A percentile compares a stretch with the other conserved stretches of the same genome.
Evolutionary conservation across 2,113 vertebrate species (phyloP).

Genomic region (Poeciliopsis prolifica): DNA sequence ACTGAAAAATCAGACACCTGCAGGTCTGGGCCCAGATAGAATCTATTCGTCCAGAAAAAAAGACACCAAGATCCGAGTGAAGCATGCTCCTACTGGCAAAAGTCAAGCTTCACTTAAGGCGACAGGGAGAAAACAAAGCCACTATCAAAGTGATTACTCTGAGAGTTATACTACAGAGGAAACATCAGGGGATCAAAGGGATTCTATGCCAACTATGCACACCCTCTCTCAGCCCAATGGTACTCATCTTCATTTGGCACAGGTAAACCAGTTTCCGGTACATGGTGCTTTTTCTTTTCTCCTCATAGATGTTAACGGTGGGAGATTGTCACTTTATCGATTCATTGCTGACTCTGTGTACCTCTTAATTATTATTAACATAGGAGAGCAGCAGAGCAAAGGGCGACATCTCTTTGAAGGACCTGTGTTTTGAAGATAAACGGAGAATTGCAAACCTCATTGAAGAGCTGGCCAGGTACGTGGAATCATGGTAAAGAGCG

Average conservation of each 20-base stretch:
- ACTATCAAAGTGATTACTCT: slow-evolving; percentile 24
- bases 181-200: slow-evolving; percentile 2
- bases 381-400: slow-evolving; percentile 77
- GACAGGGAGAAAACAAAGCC: slow-evolving; percentile 51
- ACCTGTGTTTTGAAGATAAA: slow-evolving; percentile 97
- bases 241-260: slow-evolving; percentile 20
- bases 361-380: slow-evolving; percentile 15
- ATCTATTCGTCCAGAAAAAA: slow-evolving; percentile 56
- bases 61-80: slow-evolving; percentile 60
- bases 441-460: slow-evolving; percentile 95
- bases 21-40: slow-evolving; percentile 46
- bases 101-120: slow-evolving; percentile 34
- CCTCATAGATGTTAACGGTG: neutral
- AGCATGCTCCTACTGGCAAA: slow-evolving; percentile 38
- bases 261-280: slow-evolving; percentile 51
- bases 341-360: neutral
- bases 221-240: neutral
- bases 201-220: slow-evolving; percentile 21
- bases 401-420: slow-evolving; percentile 87
- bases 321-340: slow-evolving; percentile 15
- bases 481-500: slow-evolving; percentile 1
- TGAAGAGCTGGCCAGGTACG: slow-evolving; percentile 94
- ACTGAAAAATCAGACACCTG: slow-evolving; percentile 63
- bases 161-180: slow-evolving; percentile 19
- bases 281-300: neutral